Conservation (phyloP, 2,113 vertebrate genomes). For the Mellivora capensis region DNA sequence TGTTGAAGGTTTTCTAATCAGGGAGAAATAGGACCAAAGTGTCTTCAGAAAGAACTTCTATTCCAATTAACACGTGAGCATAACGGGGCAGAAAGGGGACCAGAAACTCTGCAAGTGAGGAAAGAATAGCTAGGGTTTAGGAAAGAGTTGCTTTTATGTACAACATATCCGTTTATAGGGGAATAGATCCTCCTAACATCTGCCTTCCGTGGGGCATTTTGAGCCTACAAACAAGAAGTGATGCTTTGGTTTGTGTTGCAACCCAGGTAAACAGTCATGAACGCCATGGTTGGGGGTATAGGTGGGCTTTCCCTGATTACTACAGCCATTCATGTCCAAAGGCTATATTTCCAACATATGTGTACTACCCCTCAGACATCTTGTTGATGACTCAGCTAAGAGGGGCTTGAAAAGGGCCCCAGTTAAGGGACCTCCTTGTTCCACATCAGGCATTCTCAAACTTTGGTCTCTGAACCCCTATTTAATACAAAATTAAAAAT, state of each 20-base stretch:
- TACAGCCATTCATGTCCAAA: background rate
- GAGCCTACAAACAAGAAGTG: background rate
- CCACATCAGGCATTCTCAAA: background rate
- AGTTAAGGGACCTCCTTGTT: background rate
- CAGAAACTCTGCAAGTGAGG: background rate
- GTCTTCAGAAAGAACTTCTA: background rate
- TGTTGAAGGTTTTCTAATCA: background rate
- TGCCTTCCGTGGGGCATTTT: background rate
- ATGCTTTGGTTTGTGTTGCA: background rate
- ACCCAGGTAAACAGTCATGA: background rate
- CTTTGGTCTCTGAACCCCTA: background rate
- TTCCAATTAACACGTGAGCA: background rate
- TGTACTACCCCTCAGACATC: background rate
- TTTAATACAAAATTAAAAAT: background rate
- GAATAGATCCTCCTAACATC: rapidly evolving
- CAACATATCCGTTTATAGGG: background rate
- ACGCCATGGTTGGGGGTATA: rapidly evolving
- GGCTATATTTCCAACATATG: background rate
- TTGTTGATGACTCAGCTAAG: background rate
- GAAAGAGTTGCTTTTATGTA: background rate
- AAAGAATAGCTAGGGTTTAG: background rate
- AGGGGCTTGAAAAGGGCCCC: background rate
- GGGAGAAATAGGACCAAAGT: background rate
- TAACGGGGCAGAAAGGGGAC: background rate
- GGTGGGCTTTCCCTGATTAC: background rate